These are phyloP conservation scores for Oligia fasciuncula DNA, from an alignment of 2,888 invertebrate genomes.

Conservation along the genomic window DNA sequence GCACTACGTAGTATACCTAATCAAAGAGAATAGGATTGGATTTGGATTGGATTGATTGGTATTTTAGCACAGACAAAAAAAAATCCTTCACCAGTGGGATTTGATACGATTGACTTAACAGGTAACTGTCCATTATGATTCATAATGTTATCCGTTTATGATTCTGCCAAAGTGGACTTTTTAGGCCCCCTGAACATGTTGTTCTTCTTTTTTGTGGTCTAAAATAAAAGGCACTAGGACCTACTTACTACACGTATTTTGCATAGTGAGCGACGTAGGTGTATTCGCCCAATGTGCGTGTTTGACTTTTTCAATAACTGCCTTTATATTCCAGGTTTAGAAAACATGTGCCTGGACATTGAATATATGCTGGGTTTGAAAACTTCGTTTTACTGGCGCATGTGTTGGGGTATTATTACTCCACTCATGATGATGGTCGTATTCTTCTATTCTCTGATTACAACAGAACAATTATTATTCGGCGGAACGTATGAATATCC, in stretches of 20 bases:
- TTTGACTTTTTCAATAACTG: neutral
- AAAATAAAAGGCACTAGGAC: neutral
- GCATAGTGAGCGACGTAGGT: neutral
- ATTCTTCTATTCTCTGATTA: conserved; percentile 92
- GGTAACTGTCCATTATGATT: too few species aligned
- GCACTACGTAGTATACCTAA: too few species aligned
- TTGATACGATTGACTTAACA: too few species aligned
- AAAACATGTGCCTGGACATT: conserved; percentile 90
- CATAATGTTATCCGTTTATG: too few species aligned
- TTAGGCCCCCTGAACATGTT: neutral
- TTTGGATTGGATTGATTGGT: too few species aligned
- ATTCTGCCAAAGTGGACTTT: too few species aligned
- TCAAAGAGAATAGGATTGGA: too few species aligned
- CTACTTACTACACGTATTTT: too few species aligned
- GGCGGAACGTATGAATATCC: conserved; percentile 91
- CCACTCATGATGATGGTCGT: conserved; percentile 93
- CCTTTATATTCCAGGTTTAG: conserved; percentile 77
- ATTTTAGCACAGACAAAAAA: too few species aligned
- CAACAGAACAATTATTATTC: conserved; percentile 91
- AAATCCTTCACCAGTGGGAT: too few species aligned
- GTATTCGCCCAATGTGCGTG: too few species aligned
- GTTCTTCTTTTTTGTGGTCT: neutral
- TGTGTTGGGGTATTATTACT: conserved; percentile 94
- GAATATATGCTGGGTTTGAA: conserved; percentile 94
- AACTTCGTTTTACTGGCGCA: conserved; percentile 93